These are phyloP conservation scores for Rhinoptilus africanus DNA, from an alignment of 2,113 vertebrate species.

Conservation along the genomic window DNA sequence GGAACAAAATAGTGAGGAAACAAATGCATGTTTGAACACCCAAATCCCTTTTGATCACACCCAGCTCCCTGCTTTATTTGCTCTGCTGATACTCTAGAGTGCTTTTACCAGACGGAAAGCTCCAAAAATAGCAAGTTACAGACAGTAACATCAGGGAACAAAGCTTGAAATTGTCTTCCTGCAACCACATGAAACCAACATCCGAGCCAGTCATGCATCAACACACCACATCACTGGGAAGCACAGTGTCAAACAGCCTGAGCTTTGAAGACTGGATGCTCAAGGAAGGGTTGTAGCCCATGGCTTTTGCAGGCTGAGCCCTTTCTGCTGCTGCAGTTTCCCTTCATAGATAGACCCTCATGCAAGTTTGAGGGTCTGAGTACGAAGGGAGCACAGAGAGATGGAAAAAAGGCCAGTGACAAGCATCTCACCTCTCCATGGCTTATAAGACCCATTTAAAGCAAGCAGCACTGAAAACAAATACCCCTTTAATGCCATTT, in stretches of 20 bases:
- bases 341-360: neutral
- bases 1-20: neutral
- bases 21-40: neutral
- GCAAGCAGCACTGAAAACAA: neutral
- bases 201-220: neutral
- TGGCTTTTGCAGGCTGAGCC: neutral
- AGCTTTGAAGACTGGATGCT: neutral
- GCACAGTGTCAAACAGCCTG: neutral
- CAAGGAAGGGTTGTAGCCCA: neutral
- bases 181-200: neutral
- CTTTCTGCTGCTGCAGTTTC: neutral
- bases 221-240: neutral
- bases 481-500: neutral
- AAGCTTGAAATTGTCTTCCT: neutral
- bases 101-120: neutral
- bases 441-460: neutral
- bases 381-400: neutral
- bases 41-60: neutral
- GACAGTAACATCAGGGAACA: neutral
- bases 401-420: neutral
- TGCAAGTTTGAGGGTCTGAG: neutral
- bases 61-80: neutral
- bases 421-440: neutral
- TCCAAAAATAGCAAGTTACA: neutral
- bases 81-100: neutral